Evolutionary conservation across 2,113 vertebrate species (phyloP).

Genomic region (Corythaixoides concolor): DNA sequence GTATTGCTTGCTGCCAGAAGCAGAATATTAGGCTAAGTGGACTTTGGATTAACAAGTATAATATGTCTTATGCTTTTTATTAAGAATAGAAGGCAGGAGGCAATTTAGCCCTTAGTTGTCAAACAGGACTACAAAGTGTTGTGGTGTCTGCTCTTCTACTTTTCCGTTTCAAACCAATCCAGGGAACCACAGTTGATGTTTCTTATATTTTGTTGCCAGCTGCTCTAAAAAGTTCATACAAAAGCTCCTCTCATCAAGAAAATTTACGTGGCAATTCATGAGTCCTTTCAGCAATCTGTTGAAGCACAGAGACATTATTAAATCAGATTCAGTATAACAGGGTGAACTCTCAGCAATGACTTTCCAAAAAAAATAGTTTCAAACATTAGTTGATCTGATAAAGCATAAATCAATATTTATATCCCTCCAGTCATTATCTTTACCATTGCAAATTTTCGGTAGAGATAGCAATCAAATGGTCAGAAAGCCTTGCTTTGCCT

Average conservation of each 20-base stretch:
- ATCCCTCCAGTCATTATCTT: not conserved
- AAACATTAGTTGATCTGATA: not conserved
- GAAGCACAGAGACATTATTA: not conserved
- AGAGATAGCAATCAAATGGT: not conserved
- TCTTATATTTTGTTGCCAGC: not conserved
- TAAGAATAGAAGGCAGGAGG: not conserved
- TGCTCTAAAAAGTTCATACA: not conserved
- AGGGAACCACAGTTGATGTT: not conserved
- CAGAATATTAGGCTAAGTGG: not conserved
- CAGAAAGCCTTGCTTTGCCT: not conserved
- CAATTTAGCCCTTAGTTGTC: constrained; percentile 2
- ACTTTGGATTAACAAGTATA: not conserved
- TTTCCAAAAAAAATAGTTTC: not conserved
- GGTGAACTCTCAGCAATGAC: not conserved
- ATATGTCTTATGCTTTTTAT: not conserved
- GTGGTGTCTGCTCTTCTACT: not conserved
- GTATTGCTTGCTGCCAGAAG: not conserved
- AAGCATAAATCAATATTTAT: not conserved
- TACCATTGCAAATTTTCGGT: not conserved
- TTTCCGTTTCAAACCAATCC: not conserved
- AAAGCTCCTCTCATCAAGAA: not conserved
- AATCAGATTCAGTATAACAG: not conserved
- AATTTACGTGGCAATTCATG: not conserved
- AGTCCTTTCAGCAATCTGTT: not conserved
- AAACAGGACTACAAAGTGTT: not conserved